A percentile compares a stretch with the other conserved stretches of the same genome.
Evolutionary conservation across 2,797 vertebrate species (phyloP).

Genomic region (Lagodon rhomboides): DNA sequence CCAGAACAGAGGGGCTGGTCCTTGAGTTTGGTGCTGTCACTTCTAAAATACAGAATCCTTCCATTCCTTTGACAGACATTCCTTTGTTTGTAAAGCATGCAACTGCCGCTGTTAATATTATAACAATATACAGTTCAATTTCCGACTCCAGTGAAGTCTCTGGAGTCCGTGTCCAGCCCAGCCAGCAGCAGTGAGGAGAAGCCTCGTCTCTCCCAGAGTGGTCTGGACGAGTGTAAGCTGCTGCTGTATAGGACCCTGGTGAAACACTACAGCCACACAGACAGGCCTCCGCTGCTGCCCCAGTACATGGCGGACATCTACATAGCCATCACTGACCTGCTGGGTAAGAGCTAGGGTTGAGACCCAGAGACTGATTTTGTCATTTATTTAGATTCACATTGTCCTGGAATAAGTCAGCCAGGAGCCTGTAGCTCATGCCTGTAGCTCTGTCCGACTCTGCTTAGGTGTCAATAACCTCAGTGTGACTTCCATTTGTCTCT

Average conservation of each 20-base stretch:
- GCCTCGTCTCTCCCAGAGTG: constrained; percentile 23
- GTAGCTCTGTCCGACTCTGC: not conserved
- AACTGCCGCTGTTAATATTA: not conserved
- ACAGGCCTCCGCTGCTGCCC: constrained; percentile 86
- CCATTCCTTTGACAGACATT: not conserved
- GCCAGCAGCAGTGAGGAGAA: constrained; percentile 9
- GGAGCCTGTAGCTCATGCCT: not conserved
- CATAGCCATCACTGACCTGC: constrained; percentile 88
- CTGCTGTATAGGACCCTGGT: constrained; percentile 89
- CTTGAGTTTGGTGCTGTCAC: not conserved
- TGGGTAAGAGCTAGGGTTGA: constrained; percentile 84
- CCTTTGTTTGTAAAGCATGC: too few species aligned
- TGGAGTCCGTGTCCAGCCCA: constrained; percentile 33
- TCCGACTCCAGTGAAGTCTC: constrained; percentile 2
- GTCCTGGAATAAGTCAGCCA: not conserved
- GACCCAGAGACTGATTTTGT: not conserved
- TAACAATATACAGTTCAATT: not conserved
- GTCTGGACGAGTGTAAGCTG: constrained; percentile 82
- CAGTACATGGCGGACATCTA: constrained; percentile 89
- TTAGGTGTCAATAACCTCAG: not conserved
- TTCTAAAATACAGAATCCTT: not conserved
- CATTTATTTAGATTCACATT: not conserved
- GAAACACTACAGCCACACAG: constrained; percentile 88
- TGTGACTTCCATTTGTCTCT: not conserved
- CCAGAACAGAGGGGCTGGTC: not conserved